Percentiles rank a stretch among this genome's conserved stretches.
Evolutionary conservation across 2,888 invertebrate genomes (phyloP).

Genomic region (Eilema sororculum): DNA sequence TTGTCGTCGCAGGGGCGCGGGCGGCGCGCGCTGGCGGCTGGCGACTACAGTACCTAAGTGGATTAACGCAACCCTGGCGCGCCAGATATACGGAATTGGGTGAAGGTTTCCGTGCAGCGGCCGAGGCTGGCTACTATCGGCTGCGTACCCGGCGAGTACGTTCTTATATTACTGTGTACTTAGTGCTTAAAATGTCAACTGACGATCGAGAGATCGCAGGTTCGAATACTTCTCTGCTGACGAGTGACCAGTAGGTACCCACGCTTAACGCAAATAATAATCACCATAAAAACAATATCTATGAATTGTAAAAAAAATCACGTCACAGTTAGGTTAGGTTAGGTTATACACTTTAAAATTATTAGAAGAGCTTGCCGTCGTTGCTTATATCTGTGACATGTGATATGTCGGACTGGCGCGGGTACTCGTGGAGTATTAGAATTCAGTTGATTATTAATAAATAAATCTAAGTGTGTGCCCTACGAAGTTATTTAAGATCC

Average conservation of each 20-base stretch:
- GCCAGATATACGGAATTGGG: conserved; percentile 25
- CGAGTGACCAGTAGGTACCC: too few species aligned
- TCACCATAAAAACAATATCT: too few species aligned
- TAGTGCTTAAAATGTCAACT: not conserved
- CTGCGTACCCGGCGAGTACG: not conserved
- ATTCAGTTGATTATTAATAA: too few species aligned
- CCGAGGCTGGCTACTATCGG: not conserved
- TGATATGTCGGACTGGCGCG: too few species aligned
- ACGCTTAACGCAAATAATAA: too few species aligned
- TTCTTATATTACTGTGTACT: not conserved
- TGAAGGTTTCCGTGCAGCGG: conserved; percentile 30
- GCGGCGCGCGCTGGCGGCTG: not conserved
- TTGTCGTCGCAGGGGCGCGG: not conserved
- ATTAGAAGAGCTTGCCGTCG: too few species aligned
- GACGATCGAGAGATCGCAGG: not conserved
- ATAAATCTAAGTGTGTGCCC: too few species aligned
- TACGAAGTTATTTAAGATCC: too few species aligned
- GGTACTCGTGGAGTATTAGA: too few species aligned
- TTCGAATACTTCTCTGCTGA: not conserved
- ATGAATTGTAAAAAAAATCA: too few species aligned
- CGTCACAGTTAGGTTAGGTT: too few species aligned
- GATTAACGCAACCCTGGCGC: conserved; percentile 32
- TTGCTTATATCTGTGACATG: not conserved
- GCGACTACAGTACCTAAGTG: conserved; percentile 13
- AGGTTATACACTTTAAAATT: too few species aligned